A percentile compares a stretch with the other conserved stretches of the same genome.
Conservation (phyloP, 2,797 vertebrate species). For the Sebastes reedi region DNA sequence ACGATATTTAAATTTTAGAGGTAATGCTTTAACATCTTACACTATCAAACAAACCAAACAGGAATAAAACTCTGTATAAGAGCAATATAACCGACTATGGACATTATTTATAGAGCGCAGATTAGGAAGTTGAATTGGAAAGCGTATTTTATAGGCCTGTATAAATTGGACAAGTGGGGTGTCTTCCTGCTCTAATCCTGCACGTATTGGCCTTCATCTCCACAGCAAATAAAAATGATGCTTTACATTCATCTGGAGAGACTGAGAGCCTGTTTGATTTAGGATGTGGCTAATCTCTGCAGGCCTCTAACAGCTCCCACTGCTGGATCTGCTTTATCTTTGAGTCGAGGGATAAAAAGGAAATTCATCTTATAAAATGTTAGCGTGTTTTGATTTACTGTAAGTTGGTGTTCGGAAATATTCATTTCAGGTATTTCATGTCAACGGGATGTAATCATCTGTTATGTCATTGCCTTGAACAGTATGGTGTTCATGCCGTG, state of each 20-base stretch:
- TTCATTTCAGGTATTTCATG: not conserved
- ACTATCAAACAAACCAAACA: not conserved
- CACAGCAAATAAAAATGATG: constrained; percentile 47
- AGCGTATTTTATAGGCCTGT: constrained; percentile 40
- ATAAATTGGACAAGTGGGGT: constrained; percentile 40
- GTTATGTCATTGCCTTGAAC: not conserved
- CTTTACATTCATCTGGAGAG: constrained; percentile 35
- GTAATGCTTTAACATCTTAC: not conserved
- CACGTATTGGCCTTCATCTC: constrained; percentile 35
- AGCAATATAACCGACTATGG: not conserved
- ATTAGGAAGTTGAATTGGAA: constrained; percentile 16
- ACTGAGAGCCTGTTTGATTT: constrained; percentile 67
- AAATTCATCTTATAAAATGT: not conserved
- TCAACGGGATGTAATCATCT: not conserved
- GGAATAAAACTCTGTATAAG: not conserved
- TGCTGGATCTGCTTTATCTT: not conserved
- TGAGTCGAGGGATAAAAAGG: not conserved
- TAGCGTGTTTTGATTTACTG: not conserved
- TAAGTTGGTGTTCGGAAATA: not conserved
- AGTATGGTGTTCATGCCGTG: not conserved
- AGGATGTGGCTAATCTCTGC: constrained; percentile 50
- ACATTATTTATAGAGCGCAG: constrained; percentile 45
- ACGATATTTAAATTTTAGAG: not conserved
- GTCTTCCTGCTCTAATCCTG: constrained; percentile 61
- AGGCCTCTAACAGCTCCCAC: constrained; percentile 8